Conservation (phyloP, 1,140 invertebrate species). For the Drosophila insularis region DNA sequence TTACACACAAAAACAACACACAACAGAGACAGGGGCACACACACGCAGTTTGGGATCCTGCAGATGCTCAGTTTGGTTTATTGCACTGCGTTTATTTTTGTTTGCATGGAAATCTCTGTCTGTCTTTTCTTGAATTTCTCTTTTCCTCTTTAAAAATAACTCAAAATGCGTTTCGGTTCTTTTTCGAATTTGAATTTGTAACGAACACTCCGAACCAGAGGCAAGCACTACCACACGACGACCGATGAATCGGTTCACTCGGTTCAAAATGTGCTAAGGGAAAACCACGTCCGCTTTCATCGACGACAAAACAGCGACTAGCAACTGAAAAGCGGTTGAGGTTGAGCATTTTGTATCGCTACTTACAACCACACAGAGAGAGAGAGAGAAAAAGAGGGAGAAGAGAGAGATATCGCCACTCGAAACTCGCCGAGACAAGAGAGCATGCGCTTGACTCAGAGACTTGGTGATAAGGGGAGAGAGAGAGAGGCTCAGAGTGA, state of each 20-base stretch:
- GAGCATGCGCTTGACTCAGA: background rate
- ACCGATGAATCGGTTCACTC: background rate
- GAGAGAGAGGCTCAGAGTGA: background rate
- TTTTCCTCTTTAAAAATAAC: slow-evolving; percentile 62
- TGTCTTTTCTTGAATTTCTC: background rate
- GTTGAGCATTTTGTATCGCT: too few species aligned
- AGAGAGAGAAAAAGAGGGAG: too few species aligned
- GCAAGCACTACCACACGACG: slow-evolving; percentile 31
- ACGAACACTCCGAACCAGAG: slow-evolving; percentile 48
- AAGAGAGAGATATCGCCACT: background rate
- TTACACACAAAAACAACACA: slow-evolving; percentile 35
- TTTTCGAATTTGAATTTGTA: slow-evolving; percentile 67
- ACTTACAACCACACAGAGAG: too few species aligned
- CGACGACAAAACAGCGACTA: slow-evolving; percentile 11
- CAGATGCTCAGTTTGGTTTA: slow-evolving; percentile 60
- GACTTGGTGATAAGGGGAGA: background rate
- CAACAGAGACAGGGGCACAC: slow-evolving; percentile 35
- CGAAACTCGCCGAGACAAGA: background rate
- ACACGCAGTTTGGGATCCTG: slow-evolving; percentile 41
- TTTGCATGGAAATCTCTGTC: slow-evolving; percentile 45
- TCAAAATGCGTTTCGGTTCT: slow-evolving; percentile 49
- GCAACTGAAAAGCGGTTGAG: too few species aligned
- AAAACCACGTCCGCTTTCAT: background rate
- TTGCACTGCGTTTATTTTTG: slow-evolving; percentile 56
- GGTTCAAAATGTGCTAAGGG: too few species aligned